Evolutionary conservation across 1,140 invertebrate genomes (phyloP).

Genomic region (Drosophila ficusphila): DNA sequence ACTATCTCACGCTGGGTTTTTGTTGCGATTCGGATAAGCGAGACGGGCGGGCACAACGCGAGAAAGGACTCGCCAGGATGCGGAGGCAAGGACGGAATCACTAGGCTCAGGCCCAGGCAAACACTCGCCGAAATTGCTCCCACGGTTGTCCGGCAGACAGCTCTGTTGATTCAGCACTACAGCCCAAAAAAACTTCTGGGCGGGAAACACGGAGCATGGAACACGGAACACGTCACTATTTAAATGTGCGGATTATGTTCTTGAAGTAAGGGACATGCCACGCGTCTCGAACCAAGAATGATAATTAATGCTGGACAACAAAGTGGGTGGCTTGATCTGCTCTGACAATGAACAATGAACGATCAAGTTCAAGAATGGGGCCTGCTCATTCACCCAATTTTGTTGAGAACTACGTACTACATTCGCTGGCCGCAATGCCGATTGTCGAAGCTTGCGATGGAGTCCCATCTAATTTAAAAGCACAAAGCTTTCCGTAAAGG

Average conservation of each 20-base stretch:
- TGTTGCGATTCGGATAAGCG: conserved; percentile 25
- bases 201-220: too few species aligned
- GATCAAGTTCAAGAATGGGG: not conserved
- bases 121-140: conserved; percentile 58
- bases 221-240: not conserved
- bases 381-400: too few species aligned
- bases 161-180: conserved; percentile 59
- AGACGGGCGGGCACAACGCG: not conserved
- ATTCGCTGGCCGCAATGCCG: too few species aligned
- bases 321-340: not conserved
- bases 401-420: too few species aligned
- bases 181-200: not conserved
- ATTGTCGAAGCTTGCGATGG: too few species aligned
- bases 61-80: conserved; percentile 1
- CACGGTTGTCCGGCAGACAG: conserved; percentile 49
- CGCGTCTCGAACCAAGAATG: not conserved
- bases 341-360: not conserved
- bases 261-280: too few species aligned
- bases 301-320: not conserved
- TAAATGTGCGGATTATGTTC: conserved; percentile 21
- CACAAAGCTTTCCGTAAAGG: too few species aligned
- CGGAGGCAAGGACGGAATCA: conserved; percentile 27
- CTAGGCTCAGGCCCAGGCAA: conserved; percentile 51
- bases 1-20: conserved; percentile 81
- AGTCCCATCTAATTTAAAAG: too few species aligned